Base-by-base conservation (phyloP, 1,140 invertebrate species). In the Acyrthosiphon pisum region DNA sequence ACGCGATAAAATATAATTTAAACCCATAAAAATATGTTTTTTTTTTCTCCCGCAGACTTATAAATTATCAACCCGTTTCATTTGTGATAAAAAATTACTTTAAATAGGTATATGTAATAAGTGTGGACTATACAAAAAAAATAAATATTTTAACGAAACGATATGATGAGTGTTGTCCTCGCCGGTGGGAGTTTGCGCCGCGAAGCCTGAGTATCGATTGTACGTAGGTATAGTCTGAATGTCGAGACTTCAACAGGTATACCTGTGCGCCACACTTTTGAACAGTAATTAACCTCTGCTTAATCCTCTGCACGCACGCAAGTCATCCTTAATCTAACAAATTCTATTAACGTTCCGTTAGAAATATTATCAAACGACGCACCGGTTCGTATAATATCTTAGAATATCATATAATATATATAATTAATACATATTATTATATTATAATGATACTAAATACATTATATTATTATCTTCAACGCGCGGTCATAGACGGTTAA, bases 201-300 rank as follows among this genome's bases (percentile, higher is more conserved):
- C 53, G 60, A 35, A n/a, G 53, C 14, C 56, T 7, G 26, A 6
- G 56, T 76, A 91, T 91, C 90, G 90, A 91, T 91, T 91, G 37
- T 44, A 23, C 26, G 30, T n/a, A n/a, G 60, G 60, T 76, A n/a
- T n/a, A n/a, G 90, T 91, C 30, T n/a, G 60, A 91, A 91, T 76
- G 56, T n/a, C 23, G 30, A 14, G 44, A 89, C 60, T 91, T 91
- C 90, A 76, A 91, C 90, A 91, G 90, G 90, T 91, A 91, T n/a
- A 91, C 41, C 60, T 56, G 35, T 89, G 48, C 23, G 35, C 50
- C 35, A 23, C 48, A 89, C 35, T 56, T 89, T 89, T 50, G 41
- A 56, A 89, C 88, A 56, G 48, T 35, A 89, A 89, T 89, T 89
- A 89, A 56, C 87, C 48, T 56, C 50, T 9, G 88, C 9, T 89